These are phyloP conservation scores for Gari tellinella DNA, from an alignment of 2,888 invertebrate species.

Conservation along the genomic window DNA sequence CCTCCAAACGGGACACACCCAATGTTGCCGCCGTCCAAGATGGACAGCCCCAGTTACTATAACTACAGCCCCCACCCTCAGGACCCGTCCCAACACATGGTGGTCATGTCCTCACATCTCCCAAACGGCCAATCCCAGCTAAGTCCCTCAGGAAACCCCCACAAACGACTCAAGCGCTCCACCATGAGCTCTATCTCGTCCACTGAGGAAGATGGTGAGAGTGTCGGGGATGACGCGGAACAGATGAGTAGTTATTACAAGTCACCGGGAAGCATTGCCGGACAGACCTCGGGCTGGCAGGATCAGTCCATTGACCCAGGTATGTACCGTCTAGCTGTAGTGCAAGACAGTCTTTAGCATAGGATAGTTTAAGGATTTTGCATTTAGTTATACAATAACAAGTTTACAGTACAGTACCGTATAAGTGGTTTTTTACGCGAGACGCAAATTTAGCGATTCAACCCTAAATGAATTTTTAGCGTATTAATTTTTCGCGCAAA, in stretches of 20 bases:
- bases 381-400: too few relatives aligned
- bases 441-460: too few relatives aligned
- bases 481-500: too few relatives aligned
- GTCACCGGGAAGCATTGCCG: slow-evolving; percentile 82
- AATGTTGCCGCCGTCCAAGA: slow-evolving; percentile 89
- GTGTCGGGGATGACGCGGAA: slow-evolving; percentile 84
- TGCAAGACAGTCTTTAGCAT: too few relatives aligned
- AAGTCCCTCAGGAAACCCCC: slow-evolving; percentile 84
- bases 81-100: slow-evolving; percentile 65
- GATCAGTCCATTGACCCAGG: slow-evolving; percentile 84
- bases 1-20: slow-evolving; percentile 88
- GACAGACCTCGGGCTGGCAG: slow-evolving; percentile 85
- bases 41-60: slow-evolving; percentile 93
- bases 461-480: too few relatives aligned
- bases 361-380: too few relatives aligned
- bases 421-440: too few relatives aligned
- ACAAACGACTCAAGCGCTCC: slow-evolving; percentile 86
- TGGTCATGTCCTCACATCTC: slow-evolving; percentile 69
- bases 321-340: slow-evolving; percentile 44
- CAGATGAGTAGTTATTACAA: slow-evolving; percentile 85
- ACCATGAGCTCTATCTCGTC: slow-evolving; percentile 85
- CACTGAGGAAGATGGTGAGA: slow-evolving; percentile 86
- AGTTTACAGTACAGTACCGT: too few relatives aligned
- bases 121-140: slow-evolving; percentile 79
- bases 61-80: slow-evolving; percentile 89